A percentile compares a stretch with the other conserved stretches of the same genome.
Conservation (phyloP, 2,797 vertebrate species). For the Halcyon smyrnensis region DNA sequence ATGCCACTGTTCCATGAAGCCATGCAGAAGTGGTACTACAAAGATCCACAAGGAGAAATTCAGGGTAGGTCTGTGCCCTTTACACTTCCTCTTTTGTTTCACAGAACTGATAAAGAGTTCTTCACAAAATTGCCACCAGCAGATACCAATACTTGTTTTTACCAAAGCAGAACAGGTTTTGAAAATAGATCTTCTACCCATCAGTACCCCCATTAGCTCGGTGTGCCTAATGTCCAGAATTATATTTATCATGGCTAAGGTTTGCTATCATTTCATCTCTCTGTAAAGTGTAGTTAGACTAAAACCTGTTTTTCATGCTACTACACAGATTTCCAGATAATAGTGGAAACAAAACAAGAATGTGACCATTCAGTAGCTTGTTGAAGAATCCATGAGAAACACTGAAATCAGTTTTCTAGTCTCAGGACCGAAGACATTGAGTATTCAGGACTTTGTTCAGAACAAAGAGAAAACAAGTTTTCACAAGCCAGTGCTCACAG, state of each 20-base stretch:
- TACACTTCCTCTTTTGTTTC: constrained; percentile 54
- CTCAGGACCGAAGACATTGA: fast-evolving
- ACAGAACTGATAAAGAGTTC: background rate
- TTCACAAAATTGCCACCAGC: background rate
- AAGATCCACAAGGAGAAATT: constrained; percentile 98
- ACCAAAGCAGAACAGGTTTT: background rate
- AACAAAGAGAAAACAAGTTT: background rate
- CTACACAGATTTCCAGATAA: background rate
- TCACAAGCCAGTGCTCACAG: fast-evolving
- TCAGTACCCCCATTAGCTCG: background rate
- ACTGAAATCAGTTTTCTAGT: background rate
- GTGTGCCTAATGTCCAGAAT: background rate
- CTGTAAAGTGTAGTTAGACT: background rate
- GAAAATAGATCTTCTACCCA: background rate
- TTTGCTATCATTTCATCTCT: background rate
- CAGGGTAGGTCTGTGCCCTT: constrained; percentile 85
- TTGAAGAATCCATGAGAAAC: background rate
- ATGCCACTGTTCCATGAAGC: constrained; percentile 90
- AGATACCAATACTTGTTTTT: background rate
- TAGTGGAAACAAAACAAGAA: background rate
- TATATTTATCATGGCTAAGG: fast-evolving
- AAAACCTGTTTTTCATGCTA: background rate
- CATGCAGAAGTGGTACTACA: constrained; percentile 99
- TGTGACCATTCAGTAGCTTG: background rate
- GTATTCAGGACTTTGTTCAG: background rate